A percentile compares a stretch with the other conserved stretches of the same genome.
Conservation (phyloP, 2,888 invertebrate species). For the Drosophila koepferae region DNA sequence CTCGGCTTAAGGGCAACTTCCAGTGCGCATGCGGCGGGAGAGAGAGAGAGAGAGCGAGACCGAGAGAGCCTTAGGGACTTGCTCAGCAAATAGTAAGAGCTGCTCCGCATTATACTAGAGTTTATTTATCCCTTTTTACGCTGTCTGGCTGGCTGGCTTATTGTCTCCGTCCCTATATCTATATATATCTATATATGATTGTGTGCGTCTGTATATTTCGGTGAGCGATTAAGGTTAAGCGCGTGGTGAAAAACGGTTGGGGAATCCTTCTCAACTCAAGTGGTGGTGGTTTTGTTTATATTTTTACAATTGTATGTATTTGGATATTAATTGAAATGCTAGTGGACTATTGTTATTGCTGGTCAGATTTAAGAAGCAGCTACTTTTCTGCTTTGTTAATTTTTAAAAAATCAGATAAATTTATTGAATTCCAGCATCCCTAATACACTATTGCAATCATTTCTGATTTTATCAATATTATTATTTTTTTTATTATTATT, state of each 20-base stretch:
- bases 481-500: background rate
- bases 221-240: conserved; percentile 70
- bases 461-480: background rate
- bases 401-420: no score
- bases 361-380: background rate
- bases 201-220: conserved; percentile 1
- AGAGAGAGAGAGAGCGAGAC: conserved; percentile 33
- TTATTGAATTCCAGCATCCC: background rate
- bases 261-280: conserved; percentile 42
- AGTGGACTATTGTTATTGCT: conserved; percentile 17
- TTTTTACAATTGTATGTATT: conserved; percentile 20
- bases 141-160: conserved; percentile 40
- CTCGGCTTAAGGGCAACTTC: conserved; percentile 73
- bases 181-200: background rate
- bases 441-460: background rate
- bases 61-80: conserved; percentile 49
- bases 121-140: conserved; percentile 52
- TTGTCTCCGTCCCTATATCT: conserved; percentile 6
- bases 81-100: conserved; percentile 79
- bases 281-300: conserved; percentile 62
- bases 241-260: conserved; percentile 64
- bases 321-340: conserved; percentile 62
- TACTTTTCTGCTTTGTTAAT: background rate
- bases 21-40: conserved; percentile 68
- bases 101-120: conserved; percentile 36